Evolutionary conservation across 2,797 vertebrate genomes (phyloP), one percentile per base, ranked within the genome.

Genomic region (Heterohyrax brucei): DNA sequence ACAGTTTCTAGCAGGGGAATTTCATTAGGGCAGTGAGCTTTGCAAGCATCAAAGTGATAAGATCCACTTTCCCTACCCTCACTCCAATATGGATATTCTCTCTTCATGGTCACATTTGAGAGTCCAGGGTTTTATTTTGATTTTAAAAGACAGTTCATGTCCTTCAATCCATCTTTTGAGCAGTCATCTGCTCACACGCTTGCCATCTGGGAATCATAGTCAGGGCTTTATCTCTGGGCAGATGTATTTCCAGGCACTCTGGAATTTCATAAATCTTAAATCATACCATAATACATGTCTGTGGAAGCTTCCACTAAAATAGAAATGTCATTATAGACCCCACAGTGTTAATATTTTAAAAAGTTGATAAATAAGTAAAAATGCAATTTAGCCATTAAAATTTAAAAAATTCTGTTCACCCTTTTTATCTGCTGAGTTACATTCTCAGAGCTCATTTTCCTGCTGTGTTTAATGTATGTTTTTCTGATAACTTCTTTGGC

Each of bases 201-300:
- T 84, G 44, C 14, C 95, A 19, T 94, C 85, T 97, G 96, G 83
- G 85, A 95, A 95, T 61, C 87, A 88, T 95, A 97, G 95, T 96
- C 95, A 73, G 73, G 94, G 91, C 92, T 97, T 33, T 91, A 93
- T 96, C 96, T 95, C 90, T 87, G 95, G 92, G 90, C 62, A 96
- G 95, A 97, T 95, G 68, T 95, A 73, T 97, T 98, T 97, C 97
- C 97, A 96, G 97, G 95, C 87, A 93, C 97, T 96, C 87, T 96
- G 97, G 21, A 95, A 95, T 98, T 97, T 97, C 94, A 97, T 98
- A 98, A 97, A 96, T 98, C 97, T 97, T 88, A 96, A 98, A 97
- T 98, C 87, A 96, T 96, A 87, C 80, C n/a, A 64, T 83, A 93
- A 75, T 92, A 70, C 93, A 97, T 96, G 24, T 75, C 77, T 96